Conservation (phyloP, 1,140 invertebrate species). For the Calephelis virginiensis region DNA sequence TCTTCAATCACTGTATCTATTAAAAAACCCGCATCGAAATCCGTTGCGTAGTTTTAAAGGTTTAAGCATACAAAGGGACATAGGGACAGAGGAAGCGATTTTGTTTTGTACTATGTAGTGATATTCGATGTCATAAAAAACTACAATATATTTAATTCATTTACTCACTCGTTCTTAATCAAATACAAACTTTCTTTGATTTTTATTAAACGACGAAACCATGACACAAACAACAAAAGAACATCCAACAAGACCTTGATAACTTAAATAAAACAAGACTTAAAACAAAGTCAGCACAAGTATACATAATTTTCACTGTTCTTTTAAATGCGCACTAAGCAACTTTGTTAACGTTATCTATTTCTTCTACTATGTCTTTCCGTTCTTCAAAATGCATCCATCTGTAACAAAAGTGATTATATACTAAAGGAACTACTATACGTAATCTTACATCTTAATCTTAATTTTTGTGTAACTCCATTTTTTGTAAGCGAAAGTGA, state of each 20-base stretch:
- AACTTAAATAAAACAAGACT: background rate
- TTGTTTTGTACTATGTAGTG: too few relatives aligned
- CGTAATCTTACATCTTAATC: too few relatives aligned
- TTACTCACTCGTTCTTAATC: constrained; percentile 12
- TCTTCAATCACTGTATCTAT: too few relatives aligned
- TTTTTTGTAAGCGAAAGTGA: too few relatives aligned
- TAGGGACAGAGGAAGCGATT: too few relatives aligned
- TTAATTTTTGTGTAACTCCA: too few relatives aligned
- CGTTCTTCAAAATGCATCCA: constrained; percentile 71
- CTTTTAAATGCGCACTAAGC: constrained; percentile 34
- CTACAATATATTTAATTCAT: background rate
- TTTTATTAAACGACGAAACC: constrained; percentile 10
- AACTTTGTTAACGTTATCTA: constrained; percentile 55
- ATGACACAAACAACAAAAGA: background rate
- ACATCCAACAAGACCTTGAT: background rate
- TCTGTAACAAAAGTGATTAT: constrained; percentile 38
- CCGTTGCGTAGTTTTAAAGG: too few relatives aligned
- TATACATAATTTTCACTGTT: background rate
- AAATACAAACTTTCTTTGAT: constrained; percentile 16
- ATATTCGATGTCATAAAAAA: background rate
- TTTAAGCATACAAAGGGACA: too few relatives aligned
- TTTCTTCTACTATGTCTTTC: constrained; percentile 58
- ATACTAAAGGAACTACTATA: background rate
- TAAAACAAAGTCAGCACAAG: background rate
- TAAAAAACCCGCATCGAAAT: too few relatives aligned